Evolutionary conservation across 2,888 invertebrate genomes (phyloP), one percentile per base, ranked within the genome.

Genomic region (Chalcosyrphus nemorum): DNA sequence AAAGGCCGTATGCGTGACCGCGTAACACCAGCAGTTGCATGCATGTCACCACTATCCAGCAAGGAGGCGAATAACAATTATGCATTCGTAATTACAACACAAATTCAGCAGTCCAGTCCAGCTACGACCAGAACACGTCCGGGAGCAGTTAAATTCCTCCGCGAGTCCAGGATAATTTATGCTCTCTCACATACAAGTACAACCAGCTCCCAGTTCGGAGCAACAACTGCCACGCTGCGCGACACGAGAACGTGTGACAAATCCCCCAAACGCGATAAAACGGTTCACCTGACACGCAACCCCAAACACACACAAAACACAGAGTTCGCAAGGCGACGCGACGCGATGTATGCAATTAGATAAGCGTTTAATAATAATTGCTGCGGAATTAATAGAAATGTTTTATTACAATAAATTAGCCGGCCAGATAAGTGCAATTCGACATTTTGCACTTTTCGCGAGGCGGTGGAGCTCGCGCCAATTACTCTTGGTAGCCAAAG

Each of bases 361-460:
- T 88, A 88, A 87, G 87, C 86, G 86, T 81, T 87, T 87, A 88
- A 88, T 89, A 88, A 88, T 88, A 88, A 88, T 88, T 87, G 78
- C 80, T 68, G 86, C 87, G 86, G 87, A 88, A 88, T 87, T 88
- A 89, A 89, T 88, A 88, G 88, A 88, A 87, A 88, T 87, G 88
- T 89, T 89, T 87, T 88, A 89, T 88, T 89, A 87, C 87, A 87
- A 88, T 88, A 88, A 89, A 88, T 89, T 89, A 88, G 88, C 86
- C 72, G 81, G 78, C 75, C 75, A 81, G 86, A 84, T 84, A 84
- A 82, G 84, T 75, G 84, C 74, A 65, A 70, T 80, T 84, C 80
- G 84, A 84, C 84, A 80, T 80, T 84, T 80, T 84, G 80, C 78
- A 78, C 78, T 84, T 78, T 84, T 74, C 59, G 66, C 52, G 59